Percentiles rank a stretch among this genome's conserved stretches.
These are phyloP conservation scores for Drosophila subobscura DNA, from an alignment of 1,140 invertebrate genomes.

Conservation along the genomic window DNA sequence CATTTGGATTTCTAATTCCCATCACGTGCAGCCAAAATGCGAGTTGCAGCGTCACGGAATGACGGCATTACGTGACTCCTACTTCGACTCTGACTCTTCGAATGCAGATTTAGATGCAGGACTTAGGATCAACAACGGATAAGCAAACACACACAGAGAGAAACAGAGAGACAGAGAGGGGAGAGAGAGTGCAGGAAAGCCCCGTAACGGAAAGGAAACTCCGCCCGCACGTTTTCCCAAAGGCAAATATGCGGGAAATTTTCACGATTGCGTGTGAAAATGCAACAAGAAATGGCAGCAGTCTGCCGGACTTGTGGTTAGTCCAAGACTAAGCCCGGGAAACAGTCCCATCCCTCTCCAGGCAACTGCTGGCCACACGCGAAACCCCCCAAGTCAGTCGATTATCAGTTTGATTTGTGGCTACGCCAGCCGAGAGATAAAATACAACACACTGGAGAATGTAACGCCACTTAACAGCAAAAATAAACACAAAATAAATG, in stretches of 20 bases:
- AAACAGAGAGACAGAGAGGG: no score
- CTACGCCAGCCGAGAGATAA: no score
- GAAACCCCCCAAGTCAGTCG: no score
- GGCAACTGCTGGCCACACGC: no score
- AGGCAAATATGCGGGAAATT: constrained; percentile 44
- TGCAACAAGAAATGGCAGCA: constrained; percentile 33
- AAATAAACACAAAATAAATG: no score
- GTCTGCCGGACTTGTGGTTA: constrained; percentile 4
- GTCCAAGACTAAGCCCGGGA: no score
- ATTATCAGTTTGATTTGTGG: no score
- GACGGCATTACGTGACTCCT: constrained; percentile 26
- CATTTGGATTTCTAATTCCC: neutral
- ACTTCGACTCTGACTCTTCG: neutral
- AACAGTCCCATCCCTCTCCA: no score
- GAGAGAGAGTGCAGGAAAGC: constrained; percentile 11
- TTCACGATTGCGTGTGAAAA: constrained; percentile 61
- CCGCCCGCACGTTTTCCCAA: constrained; percentile 24
- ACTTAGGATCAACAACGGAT: constrained; percentile 18
- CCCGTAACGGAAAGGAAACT: constrained; percentile 34
- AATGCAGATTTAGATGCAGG: constrained; percentile 17
- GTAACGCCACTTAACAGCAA: no score
- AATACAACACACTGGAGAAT: no score
- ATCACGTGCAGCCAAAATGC: constrained; percentile 29
- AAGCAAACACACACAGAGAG: neutral
- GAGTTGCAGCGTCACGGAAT: constrained; percentile 12